Evolutionary conservation across 2,113 vertebrate species (phyloP), one percentile per base, ranked within the genome.

Genomic region (Dromaius novaehollandiae): DNA sequence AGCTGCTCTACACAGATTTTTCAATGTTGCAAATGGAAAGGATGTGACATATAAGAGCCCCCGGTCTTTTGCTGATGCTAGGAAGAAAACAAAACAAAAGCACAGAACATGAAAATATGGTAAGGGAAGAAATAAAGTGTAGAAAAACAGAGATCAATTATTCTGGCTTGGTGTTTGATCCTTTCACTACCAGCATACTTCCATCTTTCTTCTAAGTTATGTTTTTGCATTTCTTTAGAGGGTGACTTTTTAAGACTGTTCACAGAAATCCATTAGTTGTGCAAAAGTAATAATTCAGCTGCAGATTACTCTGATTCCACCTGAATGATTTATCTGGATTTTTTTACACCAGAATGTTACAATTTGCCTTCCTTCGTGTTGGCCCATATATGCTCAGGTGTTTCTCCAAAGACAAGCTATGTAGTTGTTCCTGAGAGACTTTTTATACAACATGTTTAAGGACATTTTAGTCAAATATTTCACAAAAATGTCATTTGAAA

Each of bases 31-130:
- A 78, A 34, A 11, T 26, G 36, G 32, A 83, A 70, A 32, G 30
- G 17, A 51, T 0, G 0, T 14, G 11, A 7, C n/a, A 2, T 4
- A 0, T 24, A 34, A 65, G 82, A 86, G 5, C 5, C 34, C 4
- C 6, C 18, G 58, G 46, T 16, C 2, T 82, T 82, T 78, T 75
- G 13, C 24, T 81, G 40, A 34, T 22, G 30, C 10, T 40, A 7
- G 56, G 46, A 88, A 88, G 14, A 80, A 91, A 90, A 69, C 46
- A 3, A 63, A 44, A 92, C 20, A 4, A 46, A 50, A 48, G 32
- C 15, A 58, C 4, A 38, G 46, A 85, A n/a, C 5, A 7, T 32
- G 3, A 42, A n/a, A 50, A 11, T 64, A 7, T 7, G 42, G 10
- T 13, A 77, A 69, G 25, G 38, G 42, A 83, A 83, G 1, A n/a